phyloP scores from a whole-genome alignment of 2,797 vertebrate species.

The Myripristis murdjan region DNA sequence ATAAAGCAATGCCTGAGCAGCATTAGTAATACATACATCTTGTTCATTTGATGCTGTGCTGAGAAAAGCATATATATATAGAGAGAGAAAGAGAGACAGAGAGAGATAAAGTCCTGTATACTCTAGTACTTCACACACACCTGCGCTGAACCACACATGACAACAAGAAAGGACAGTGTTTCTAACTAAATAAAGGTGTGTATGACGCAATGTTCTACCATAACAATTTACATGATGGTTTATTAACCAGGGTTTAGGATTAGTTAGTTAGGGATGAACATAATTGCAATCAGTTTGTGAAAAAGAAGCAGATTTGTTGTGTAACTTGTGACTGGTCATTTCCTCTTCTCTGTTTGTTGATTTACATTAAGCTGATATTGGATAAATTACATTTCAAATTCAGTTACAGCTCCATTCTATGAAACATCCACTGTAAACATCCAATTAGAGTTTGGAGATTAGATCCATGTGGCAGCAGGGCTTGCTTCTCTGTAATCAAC shows the following conservation, averaged over 20 bases:
- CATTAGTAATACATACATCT: too few relatives aligned
- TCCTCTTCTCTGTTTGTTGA: conserved; percentile 24
- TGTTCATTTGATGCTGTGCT: too few relatives aligned
- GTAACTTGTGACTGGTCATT: not conserved
- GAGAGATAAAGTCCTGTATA: too few relatives aligned
- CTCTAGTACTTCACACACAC: too few relatives aligned
- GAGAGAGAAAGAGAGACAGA: too few relatives aligned
- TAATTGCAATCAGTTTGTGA: conserved; percentile 1
- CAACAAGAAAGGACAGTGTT: too few relatives aligned
- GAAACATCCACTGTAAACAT: conserved; percentile 55
- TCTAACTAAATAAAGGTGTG: too few relatives aligned
- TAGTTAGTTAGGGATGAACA: not conserved
- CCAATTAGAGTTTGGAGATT: conserved; percentile 67
- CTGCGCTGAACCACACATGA: too few relatives aligned
- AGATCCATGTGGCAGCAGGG: conserved; percentile 48
- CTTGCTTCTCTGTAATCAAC: conserved; percentile 73
- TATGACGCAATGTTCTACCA: too few relatives aligned
- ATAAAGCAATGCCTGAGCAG: too few relatives aligned
- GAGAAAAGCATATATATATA: too few relatives aligned
- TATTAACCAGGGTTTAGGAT: not conserved
- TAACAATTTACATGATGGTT: not conserved
- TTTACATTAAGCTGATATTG: conserved; percentile 9
- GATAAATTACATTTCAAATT: conserved; percentile 31
- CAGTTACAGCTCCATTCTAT: conserved; percentile 12
- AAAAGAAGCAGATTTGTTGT: too few relatives aligned